Base-by-base conservation (phyloP, 2,797 vertebrate genomes). In the Parotocinclus haroldoi region DNA sequence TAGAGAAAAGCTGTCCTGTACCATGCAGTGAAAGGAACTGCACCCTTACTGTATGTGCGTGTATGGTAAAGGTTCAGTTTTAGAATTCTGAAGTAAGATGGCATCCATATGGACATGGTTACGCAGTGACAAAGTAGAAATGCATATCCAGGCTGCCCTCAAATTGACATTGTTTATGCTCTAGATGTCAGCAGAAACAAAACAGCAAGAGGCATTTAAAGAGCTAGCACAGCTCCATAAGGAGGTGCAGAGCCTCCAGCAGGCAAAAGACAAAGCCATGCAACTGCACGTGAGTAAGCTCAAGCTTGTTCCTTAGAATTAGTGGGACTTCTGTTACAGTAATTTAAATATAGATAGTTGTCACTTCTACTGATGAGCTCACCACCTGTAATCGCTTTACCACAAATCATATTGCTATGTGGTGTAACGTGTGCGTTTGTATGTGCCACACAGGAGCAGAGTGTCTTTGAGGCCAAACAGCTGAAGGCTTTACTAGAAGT, bases 111-210 rank as follows among this genome's bases (percentile, higher is more conserved):
- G n/a, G 27, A 2, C 27, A 27, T 27, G 5, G 27, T 2, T 27
- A 27, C 5, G 27, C 2, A 27, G 27, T 27, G 5, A 27, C 27
- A 27, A 2, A 5, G 27, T 27, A 27, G 27, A 5, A 2, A 27
- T 27, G 2, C 27, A 2, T 5, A 27, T 27, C 27, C 27, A 27
- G 27, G 27, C 27, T 27, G 27, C 27, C 27, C 5, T 27, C 27
- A 27, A 5, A 27, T 27, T 27, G 27, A 5, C 27, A 5, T 27
- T 27, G 27, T 27, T 27, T 27, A 27, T 57, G 7, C 38, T 48
- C 14, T 74, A 94, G 92, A 74, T 84, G 72, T 80, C 79, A 64
- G 77, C 80, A 59, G 72, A 84, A 63, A 81, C 86, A 68, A 84
- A 86, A 58, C 88, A 86, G 75, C 81, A 80, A 1, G 83, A 89